These are phyloP conservation scores for Sarcophaga caerulescens DNA, from an alignment of 2,888 invertebrate genomes.

Conservation along the genomic window DNA sequence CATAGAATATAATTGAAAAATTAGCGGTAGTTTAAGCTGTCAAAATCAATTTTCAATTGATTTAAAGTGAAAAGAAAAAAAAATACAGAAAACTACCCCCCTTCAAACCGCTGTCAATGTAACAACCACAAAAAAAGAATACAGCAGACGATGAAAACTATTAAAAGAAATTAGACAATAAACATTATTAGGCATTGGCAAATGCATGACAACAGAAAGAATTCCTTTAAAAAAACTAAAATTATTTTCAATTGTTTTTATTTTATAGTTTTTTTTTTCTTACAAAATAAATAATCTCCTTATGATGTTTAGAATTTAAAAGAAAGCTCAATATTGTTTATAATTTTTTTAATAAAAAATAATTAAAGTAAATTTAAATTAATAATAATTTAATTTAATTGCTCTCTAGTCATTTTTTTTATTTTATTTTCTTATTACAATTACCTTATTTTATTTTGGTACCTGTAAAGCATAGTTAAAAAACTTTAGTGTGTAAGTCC, in stretches of 20 bases:
- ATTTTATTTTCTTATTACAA: constrained; percentile 29
- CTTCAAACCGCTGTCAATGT: constrained; percentile 47
- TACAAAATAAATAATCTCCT: not conserved
- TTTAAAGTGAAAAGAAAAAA: constrained; percentile 7
- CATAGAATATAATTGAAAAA: constrained; percentile 78
- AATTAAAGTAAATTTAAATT: not conserved
- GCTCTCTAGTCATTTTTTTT: constrained; percentile 51
- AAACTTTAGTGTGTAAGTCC: not conserved
- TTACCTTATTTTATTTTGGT: constrained; percentile 57
- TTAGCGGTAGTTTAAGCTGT: constrained; percentile 75
- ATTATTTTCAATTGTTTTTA: not conserved
- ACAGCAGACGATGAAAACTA: not conserved
- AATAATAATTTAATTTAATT: constrained; percentile 13
- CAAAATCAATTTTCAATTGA: constrained; percentile 69
- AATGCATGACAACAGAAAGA: constrained; percentile 15
- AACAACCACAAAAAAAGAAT: constrained; percentile 11
- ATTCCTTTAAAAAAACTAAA: constrained; percentile 9
- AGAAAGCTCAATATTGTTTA: constrained; percentile 38
- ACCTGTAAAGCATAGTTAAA: constrained; percentile 50
- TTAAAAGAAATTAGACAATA: constrained; percentile 38
- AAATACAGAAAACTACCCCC: not conserved
- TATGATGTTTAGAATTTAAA: constrained; percentile 15
- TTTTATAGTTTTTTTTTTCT: too few species aligned
- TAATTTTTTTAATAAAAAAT: not conserved
- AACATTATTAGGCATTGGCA: constrained; percentile 36